Percentiles rank a stretch among this genome's conserved stretches.
These are phyloP conservation scores for Lithophane semibrunnea DNA, from an alignment of 2,888 invertebrate species.

Conservation along the genomic window DNA sequence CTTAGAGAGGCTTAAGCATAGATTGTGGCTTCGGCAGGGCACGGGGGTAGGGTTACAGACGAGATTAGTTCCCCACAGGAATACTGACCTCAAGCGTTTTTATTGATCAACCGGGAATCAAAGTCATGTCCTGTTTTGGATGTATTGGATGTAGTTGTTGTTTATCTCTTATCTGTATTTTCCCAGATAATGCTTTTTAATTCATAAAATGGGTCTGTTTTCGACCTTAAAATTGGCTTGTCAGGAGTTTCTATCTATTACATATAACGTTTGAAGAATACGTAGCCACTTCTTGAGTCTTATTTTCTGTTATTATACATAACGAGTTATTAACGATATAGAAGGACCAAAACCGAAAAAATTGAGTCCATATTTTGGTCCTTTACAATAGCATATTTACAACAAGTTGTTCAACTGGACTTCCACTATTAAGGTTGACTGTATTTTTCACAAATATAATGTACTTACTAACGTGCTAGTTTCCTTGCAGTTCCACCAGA, in stretches of 20 bases:
- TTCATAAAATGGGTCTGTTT: background rate
- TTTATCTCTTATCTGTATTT: background rate
- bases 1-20: conserved; percentile 63
- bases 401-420: background rate
- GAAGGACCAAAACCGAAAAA: background rate
- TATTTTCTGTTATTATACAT: too few species aligned
- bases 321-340: too few species aligned
- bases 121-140: conserved; percentile 11
- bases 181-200: background rate
- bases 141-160: background rate
- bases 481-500: conserved; percentile 95
- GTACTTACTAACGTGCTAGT: background rate
- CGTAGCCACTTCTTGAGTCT: background rate
- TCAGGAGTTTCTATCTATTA: background rate
- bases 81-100: conserved; percentile 39
- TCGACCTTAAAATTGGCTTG: background rate
- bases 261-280: background rate
- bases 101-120: conserved; percentile 46
- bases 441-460: background rate
- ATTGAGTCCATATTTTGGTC: background rate
- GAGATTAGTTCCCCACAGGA: conserved; percentile 50
- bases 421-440: background rate
- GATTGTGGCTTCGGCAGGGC: conserved; percentile 47
- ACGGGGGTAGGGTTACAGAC: conserved; percentile 22
- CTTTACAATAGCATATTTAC: background rate